These are phyloP conservation scores for Doryteuthis pealeii DNA, from an alignment of 1,140 invertebrate genomes.

Conservation along the genomic window DNA sequence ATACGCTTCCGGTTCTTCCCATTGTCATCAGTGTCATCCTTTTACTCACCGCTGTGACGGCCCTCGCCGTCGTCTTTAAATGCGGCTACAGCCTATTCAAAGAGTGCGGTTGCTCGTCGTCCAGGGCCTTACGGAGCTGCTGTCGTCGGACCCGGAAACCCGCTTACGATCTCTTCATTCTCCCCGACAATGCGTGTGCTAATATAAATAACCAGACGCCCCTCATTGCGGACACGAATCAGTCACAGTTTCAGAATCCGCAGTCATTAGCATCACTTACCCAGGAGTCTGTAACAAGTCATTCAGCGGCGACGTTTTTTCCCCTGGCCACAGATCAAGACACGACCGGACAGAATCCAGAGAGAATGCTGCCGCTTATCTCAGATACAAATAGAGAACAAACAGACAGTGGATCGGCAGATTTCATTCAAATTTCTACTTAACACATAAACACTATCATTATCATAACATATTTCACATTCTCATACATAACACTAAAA, in stretches of 20 bases:
- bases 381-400: not conserved
- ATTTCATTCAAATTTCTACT: too few species aligned
- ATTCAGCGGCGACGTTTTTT: not conserved
- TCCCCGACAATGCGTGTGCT: not conserved
- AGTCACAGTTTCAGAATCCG: not conserved
- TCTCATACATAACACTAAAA: too few species aligned
- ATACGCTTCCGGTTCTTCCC: not conserved
- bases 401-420: too few species aligned
- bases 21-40: not conserved
- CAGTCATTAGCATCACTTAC: not conserved
- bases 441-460: too few species aligned
- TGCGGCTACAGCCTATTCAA: not conserved
- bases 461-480: too few species aligned
- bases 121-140: not conserved
- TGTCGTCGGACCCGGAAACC: not conserved
- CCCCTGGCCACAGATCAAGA: not conserved
- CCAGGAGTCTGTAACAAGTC: not conserved
- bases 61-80: not conserved
- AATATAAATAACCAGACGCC: not conserved
- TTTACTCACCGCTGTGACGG: not conserved
- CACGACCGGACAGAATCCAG: not conserved
- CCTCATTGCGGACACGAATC: not conserved
- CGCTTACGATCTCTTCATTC: slow-evolving; percentile 2
- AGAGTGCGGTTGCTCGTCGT: not conserved
- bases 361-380: not conserved